These are phyloP conservation scores for Sminthurides bifidus DNA, from an alignment of 1,140 invertebrate species.

Conservation along the genomic window DNA sequence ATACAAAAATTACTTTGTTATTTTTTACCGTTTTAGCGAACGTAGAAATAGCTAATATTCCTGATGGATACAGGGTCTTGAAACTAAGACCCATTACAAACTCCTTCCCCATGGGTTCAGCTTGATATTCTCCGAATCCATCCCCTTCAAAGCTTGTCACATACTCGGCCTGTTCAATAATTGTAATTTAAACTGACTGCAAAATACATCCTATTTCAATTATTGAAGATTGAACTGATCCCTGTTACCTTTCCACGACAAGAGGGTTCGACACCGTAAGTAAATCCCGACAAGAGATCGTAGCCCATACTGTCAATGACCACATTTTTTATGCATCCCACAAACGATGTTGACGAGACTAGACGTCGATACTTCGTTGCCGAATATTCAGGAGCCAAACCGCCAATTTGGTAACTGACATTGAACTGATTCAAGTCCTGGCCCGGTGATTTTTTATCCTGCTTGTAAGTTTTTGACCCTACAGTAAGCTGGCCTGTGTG, in stretches of 20 bases:
- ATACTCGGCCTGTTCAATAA: conserved; percentile 41
- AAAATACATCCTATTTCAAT: neutral
- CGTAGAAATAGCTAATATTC: conserved; percentile 60
- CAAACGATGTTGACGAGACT: conserved; percentile 9
- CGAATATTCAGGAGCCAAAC: conserved; percentile 22
- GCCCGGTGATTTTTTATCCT: conserved; percentile 9
- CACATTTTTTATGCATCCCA: conserved; percentile 67
- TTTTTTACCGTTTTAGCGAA: conserved; percentile 31
- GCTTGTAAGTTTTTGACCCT: conserved; percentile 16
- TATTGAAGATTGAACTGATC: neutral
- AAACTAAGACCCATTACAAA: conserved; percentile 62
- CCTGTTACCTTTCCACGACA: conserved; percentile 55
- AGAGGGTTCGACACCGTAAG: conserved; percentile 61
- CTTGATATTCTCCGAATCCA: conserved; percentile 62
- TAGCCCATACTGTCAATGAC: conserved; percentile 57
- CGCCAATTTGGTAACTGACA: conserved; percentile 26
- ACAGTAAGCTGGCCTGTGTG: conserved; percentile 21
- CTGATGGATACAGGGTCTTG: conserved; percentile 53
- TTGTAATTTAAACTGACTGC: neutral
- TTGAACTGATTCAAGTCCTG: conserved; percentile 18
- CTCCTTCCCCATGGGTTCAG: conserved; percentile 45
- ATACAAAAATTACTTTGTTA: neutral
- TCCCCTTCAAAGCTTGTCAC: conserved; percentile 62
- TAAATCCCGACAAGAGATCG: conserved; percentile 50
- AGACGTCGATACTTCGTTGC: conserved; percentile 13